A percentile compares a stretch with the other conserved stretches of the same genome.
phyloP scores from a whole-genome alignment of 2,113 vertebrate genomes.

The Podocnemis expansa region DNA sequence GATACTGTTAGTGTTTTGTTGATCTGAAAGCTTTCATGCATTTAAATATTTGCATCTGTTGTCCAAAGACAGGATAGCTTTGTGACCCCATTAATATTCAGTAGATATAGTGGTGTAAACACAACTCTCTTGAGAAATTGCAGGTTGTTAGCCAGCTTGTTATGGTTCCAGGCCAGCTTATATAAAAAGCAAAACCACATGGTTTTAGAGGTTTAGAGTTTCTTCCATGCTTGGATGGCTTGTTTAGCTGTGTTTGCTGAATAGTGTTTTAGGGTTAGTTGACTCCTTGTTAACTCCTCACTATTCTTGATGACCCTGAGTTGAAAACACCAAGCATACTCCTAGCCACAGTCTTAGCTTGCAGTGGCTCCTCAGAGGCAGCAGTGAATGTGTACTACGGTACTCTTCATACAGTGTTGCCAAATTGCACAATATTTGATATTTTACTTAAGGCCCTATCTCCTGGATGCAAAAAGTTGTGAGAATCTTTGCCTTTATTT shows the following conservation, averaged over 20 bases:
- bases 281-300: neutral
- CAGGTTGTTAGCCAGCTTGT: neutral
- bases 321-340: neutral
- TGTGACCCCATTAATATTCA: neutral
- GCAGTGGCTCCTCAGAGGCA: neutral
- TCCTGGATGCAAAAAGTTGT: no score
- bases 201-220: neutral
- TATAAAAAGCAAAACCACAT: neutral
- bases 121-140: accelerated
- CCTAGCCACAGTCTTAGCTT: neutral
- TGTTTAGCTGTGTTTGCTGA: neutral
- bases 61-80: neutral
- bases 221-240: neutral
- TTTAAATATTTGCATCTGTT: conserved; percentile 45
- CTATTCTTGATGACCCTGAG: no score
- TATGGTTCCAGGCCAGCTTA: neutral
- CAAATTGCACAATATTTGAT: no score
- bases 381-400: neutral
- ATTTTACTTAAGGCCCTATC: no score
- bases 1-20: conserved; percentile 35
- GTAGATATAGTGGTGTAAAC: conserved; percentile 26
- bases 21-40: conserved; percentile 41
- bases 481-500: no score
- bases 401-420: neutral
- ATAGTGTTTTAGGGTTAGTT: neutral